Conservation (phyloP, 1,140 invertebrate genomes). For the Armadillidium nasatum region DNA sequence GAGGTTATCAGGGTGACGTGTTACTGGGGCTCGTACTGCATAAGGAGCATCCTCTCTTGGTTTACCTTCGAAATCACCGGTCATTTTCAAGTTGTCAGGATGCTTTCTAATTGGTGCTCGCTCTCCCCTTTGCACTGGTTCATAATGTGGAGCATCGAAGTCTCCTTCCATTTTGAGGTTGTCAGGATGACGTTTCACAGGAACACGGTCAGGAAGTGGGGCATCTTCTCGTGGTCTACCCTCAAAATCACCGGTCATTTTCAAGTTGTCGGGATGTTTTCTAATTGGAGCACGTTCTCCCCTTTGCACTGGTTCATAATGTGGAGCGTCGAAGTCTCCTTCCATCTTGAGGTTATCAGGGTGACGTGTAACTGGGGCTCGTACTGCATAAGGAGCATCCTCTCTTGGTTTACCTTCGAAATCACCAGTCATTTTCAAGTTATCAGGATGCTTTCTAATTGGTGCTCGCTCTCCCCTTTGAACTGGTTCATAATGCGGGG, state of each 20-base stretch:
- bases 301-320: constrained; percentile 21
- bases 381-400: constrained; percentile 46
- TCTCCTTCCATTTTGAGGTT: constrained; percentile 42
- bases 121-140: constrained; percentile 48
- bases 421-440: constrained; percentile 46
- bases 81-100: constrained; percentile 56
- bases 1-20: constrained; percentile 57
- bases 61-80: constrained; percentile 46
- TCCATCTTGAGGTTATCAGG: constrained; percentile 56
- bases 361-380: constrained; percentile 50
- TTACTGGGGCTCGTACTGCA: constrained; percentile 48
- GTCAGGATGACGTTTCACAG: constrained; percentile 40
- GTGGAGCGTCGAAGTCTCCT: constrained; percentile 54
- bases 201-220: constrained; percentile 39
- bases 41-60: constrained; percentile 44
- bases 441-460: constrained; percentile 46
- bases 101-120: constrained; percentile 51
- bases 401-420: constrained; percentile 35
- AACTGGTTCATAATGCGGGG: constrained; percentile 29
- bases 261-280: constrained; percentile 56
- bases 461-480: constrained; percentile 55
- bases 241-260: constrained; percentile 49
- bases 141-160: constrained; percentile 33
- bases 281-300: constrained; percentile 52
- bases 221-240: constrained; percentile 34